Evolutionary conservation across 2,888 invertebrate genomes (phyloP).

Genomic region (Pecten maximus): DNA sequence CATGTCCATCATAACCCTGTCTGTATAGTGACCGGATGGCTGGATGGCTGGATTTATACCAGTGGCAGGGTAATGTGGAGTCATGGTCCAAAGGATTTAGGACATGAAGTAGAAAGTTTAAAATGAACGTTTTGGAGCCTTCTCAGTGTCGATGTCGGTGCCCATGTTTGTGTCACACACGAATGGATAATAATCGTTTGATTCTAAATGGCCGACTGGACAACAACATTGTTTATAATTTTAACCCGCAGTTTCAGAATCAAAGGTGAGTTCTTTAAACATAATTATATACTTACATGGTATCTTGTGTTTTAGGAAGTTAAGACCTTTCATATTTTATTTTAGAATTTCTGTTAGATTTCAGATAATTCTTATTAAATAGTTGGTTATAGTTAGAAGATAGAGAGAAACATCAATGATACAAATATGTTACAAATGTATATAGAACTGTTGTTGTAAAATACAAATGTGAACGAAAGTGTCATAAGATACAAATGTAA

Average conservation of each 20-base stretch:
- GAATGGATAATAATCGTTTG: not conserved
- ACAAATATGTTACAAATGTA: no score
- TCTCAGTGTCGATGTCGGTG: not conserved
- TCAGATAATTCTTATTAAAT: no score
- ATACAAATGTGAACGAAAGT: no score
- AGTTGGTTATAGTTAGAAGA: no score
- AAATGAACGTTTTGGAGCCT: not conserved
- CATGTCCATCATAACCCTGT: not conserved
- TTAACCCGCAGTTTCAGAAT: not conserved
- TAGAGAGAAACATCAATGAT: no score
- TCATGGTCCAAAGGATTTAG: not conserved
- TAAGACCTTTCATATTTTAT: no score
- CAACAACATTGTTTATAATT: not conserved
- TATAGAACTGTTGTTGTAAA: no score
- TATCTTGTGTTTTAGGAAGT: no score
- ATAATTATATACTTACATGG: no score
- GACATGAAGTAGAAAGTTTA: not conserved
- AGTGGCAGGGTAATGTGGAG: not conserved
- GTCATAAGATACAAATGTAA: no score
- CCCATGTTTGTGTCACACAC: not conserved
- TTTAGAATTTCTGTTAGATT: no score
- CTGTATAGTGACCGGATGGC: not conserved
- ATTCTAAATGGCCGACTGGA: not conserved
- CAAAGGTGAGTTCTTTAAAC: not conserved
- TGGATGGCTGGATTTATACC: not conserved